Evolutionary conservation across 2,888 invertebrate species (phyloP).

Genomic region (Andrena minutula): DNA sequence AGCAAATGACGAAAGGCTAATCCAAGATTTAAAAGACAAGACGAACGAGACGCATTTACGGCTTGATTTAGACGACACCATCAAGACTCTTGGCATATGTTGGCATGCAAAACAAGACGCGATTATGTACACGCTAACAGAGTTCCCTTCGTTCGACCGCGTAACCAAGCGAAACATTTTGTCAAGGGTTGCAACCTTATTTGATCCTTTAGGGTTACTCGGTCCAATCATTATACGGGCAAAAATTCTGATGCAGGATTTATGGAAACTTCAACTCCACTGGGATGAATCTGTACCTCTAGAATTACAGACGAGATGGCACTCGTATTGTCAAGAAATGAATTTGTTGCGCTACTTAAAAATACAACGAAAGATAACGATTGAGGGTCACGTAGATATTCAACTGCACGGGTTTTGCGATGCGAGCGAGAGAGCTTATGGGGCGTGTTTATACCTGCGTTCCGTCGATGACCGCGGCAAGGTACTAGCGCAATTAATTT

Average conservation of each 20-base stretch:
- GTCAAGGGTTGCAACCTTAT: too few species aligned
- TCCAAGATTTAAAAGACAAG: too few species aligned
- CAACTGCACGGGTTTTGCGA: constrained; percentile 6
- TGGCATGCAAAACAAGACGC: too few species aligned
- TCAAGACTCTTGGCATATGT: too few species aligned
- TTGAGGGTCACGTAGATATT: too few species aligned
- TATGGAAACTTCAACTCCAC: neutral
- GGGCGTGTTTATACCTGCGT: neutral
- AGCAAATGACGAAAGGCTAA: too few species aligned
- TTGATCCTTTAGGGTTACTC: too few species aligned
- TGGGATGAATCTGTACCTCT: constrained; percentile 8
- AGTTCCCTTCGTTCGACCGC: too few species aligned
- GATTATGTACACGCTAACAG: too few species aligned
- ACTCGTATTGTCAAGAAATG: neutral
- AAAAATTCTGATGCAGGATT: neutral
- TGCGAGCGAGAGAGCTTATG: constrained; percentile 9
- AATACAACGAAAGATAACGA: neutral
- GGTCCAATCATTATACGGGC: neutral
- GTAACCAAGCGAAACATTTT: too few species aligned
- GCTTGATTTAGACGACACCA: too few species aligned
- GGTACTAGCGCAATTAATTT: neutral
- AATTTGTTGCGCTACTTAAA: neutral
- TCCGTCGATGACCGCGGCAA: neutral
- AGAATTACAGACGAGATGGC: neutral
- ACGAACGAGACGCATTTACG: too few species aligned